Base-by-base conservation (phyloP, 2,888 invertebrate genomes). In the Anticlea derivata region DNA sequence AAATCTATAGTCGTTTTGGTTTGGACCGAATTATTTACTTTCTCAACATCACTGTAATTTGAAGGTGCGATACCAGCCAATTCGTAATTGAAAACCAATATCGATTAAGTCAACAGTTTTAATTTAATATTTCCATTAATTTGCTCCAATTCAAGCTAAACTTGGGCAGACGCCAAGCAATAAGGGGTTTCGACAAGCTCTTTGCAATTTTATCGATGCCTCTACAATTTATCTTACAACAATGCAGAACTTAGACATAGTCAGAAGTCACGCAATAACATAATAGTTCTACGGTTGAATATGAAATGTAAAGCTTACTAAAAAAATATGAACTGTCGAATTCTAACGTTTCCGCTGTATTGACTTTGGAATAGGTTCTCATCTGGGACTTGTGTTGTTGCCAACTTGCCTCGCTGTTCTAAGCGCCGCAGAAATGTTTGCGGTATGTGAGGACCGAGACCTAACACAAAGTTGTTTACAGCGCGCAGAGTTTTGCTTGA, bases 121-220 rank as follows among this genome's bases (percentile, higher is more conserved):
- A 38, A 31, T 26, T 34, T 50, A 58, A 37, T 46, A 37, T 45
- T 46, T 48, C 37, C 12, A 67, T 68, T 63, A 58, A 66, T 67
- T 66, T 62, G 60, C 57, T 59, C 56, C 63, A 67, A 68, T 66
- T 68, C 57, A 65, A 64, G 64, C 61, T 61, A 53, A 40, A 55
- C 43, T 56, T 59, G 70, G 66, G 53, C 31, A 50, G 5, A 24
- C 22, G 73, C 75, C 72, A 74, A 72, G 50, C 56, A 71, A 64
- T 65, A 65, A 65, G 61, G 58, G 59, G 63, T 65, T 66, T 65
- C 56, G 60, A 65, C 65, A 63, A 55, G 61, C 50, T 48, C 45
- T 51, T 41, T 41, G 54, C 54, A 52, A 65, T 58, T 68, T 69
- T 51, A 61, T 61, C 41, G 57, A 63, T 59, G 49, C 26, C 56